Percentiles rank a stretch among this genome's conserved stretches.
phyloP scores from a whole-genome alignment of 37 sponge, comb jelly and placozoan species.

The Beroe forskalii region DNA sequence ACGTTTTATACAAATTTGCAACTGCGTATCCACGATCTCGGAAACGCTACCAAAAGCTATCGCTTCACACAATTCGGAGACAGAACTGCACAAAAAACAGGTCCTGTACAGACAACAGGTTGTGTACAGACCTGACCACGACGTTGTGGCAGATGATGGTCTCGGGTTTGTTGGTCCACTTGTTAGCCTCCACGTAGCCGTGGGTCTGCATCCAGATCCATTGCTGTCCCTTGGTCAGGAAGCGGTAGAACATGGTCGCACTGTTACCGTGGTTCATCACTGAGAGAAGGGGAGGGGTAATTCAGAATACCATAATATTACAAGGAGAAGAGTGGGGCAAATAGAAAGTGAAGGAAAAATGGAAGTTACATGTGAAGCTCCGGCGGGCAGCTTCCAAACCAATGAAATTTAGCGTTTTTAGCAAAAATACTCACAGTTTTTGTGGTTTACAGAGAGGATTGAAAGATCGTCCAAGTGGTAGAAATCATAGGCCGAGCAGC shows the following conservation, averaged over 20 bases:
- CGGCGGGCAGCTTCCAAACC: too few species aligned
- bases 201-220: slow-evolving; percentile 67
- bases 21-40: too few species aligned
- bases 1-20: too few species aligned
- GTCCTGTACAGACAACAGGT: too few species aligned
- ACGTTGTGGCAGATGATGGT: slow-evolving; percentile 65
- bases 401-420: too few species aligned
- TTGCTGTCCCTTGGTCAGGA: slow-evolving; percentile 62
- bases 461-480: slow-evolving; percentile 58
- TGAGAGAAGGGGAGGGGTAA: background rate
- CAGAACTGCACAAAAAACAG: too few species aligned
- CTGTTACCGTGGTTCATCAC: slow-evolving; percentile 66
- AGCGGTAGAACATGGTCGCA: slow-evolving; percentile 61
- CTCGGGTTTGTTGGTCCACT: slow-evolving; percentile 60
- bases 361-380: too few species aligned
- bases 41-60: too few species aligned
- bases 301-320: too few species aligned
- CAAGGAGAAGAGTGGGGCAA: too few species aligned
- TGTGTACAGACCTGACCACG: slow-evolving; percentile 43
- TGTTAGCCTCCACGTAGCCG: slow-evolving; percentile 43
- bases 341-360: too few species aligned
- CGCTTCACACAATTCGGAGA: too few species aligned
- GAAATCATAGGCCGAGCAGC: slow-evolving; percentile 59
- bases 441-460: slow-evolving; percentile 62
- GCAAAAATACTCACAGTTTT: slow-evolving; percentile 62